These are phyloP conservation scores for Desmodus rotundus DNA, from an alignment of 2,113 vertebrate species.

Conservation along the genomic window DNA sequence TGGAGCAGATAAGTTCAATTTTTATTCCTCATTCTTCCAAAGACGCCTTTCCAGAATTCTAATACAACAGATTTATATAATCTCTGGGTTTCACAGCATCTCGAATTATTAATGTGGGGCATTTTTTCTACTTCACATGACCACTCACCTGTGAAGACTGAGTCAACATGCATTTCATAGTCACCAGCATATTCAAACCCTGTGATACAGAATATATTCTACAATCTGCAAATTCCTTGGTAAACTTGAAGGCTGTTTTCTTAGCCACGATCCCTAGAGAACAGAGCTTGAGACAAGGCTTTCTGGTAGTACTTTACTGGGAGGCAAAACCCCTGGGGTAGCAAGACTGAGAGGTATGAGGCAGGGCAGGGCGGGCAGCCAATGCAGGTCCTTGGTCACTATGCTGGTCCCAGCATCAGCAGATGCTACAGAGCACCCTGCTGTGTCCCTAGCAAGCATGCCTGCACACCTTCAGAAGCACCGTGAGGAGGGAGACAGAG, in stretches of 20 bases:
- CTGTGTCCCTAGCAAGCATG: accelerated
- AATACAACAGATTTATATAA: not conserved
- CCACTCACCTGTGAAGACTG: not conserved
- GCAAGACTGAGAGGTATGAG: not conserved
- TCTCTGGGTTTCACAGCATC: not conserved
- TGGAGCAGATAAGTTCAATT: not conserved
- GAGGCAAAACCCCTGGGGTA: not conserved
- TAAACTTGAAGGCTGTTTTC: not conserved
- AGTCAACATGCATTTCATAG: not conserved
- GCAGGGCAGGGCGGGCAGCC: not conserved
- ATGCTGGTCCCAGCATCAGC: accelerated
- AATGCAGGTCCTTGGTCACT: accelerated
- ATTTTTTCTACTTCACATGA: not conserved
- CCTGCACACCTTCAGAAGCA: not conserved
- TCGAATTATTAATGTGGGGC: not conserved
- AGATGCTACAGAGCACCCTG: not conserved
- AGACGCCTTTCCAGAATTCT: not conserved
- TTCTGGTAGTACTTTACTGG: not conserved
- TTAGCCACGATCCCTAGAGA: not conserved
- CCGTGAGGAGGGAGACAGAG: not conserved
- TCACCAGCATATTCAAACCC: not conserved
- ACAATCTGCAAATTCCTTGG: not conserved
- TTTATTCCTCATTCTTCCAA: not conserved
- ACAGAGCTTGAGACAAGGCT: not conserved
- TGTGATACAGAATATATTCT: not conserved